Evolutionary conservation across 2,113 vertebrate genomes (phyloP).

Genomic region (Eclectus roratus): DNA sequence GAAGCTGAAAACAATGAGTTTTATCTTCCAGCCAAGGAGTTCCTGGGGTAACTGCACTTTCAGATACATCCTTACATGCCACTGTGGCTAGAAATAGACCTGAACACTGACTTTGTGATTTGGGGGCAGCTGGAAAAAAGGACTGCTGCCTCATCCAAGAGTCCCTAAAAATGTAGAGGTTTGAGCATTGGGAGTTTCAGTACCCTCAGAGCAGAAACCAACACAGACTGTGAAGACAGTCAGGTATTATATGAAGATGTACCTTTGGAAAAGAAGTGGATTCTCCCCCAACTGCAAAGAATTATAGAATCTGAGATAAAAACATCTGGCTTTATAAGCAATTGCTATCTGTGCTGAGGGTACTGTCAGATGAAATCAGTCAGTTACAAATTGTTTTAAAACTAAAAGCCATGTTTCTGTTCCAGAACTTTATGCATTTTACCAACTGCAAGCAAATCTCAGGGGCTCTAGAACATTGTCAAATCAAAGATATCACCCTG

Average conservation of each 20-base stretch:
- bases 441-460: not conserved
- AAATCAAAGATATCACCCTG: not conserved
- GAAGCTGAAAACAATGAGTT: not conserved
- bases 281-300: not conserved
- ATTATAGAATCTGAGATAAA: not conserved
- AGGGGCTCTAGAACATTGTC: not conserved
- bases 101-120: not conserved
- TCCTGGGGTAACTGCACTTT: not conserved
- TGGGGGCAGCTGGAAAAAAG: not conserved
- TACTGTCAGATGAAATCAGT: conserved; percentile 2
- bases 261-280: not conserved
- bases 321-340: not conserved
- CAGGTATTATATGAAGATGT: not conserved
- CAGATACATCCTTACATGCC: not conserved
- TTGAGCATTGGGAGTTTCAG: not conserved
- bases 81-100: not conserved
- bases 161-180: not conserved
- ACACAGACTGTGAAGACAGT: not conserved
- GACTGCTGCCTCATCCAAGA: not conserved
- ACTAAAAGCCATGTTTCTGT: not conserved
- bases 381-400: not conserved
- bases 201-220: not conserved
- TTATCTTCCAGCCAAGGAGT: not conserved
- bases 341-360: not conserved
- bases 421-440: not conserved